Conservation (phyloP, 23 tunicate genomes). For the Botrylloides violaceus region DNA sequence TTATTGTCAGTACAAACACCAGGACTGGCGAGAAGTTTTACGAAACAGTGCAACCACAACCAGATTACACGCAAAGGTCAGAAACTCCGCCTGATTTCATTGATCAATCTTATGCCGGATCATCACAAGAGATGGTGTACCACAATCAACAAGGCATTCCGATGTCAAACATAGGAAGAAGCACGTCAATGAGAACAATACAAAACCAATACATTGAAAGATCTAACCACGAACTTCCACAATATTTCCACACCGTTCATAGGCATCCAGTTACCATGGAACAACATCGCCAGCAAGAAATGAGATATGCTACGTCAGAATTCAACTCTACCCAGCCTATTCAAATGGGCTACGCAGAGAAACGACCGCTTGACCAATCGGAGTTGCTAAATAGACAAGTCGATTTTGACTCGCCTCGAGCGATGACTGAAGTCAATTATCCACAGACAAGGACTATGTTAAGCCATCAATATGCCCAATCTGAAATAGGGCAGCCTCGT, state of each 20-base stretch:
- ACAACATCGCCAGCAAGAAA: not conserved
- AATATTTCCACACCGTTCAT: not conserved
- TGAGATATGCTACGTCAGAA: not conserved
- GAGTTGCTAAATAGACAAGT: too few relatives aligned
- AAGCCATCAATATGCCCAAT: not conserved
- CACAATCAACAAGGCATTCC: not conserved
- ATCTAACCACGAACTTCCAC: not conserved
- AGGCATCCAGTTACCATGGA: not conserved
- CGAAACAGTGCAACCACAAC: not conserved
- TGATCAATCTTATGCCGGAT: not conserved
- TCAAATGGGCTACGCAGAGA: not conserved
- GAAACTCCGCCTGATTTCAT: not conserved
- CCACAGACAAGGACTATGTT: not conserved
- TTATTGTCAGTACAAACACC: not conserved
- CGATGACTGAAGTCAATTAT: not conserved
- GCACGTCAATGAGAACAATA: not conserved
- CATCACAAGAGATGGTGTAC: not conserved
- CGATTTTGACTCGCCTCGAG: not conserved
- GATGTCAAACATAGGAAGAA: constrained; percentile 2
- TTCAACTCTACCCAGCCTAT: not conserved
- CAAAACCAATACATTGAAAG: not conserved
- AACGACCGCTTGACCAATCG: not conserved
- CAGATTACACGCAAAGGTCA: not conserved
- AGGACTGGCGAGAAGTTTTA: not conserved
- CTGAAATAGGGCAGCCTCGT: not conserved